Base-by-base conservation (phyloP, 2,888 invertebrate genomes). In the Morinoia aosen region DNA sequence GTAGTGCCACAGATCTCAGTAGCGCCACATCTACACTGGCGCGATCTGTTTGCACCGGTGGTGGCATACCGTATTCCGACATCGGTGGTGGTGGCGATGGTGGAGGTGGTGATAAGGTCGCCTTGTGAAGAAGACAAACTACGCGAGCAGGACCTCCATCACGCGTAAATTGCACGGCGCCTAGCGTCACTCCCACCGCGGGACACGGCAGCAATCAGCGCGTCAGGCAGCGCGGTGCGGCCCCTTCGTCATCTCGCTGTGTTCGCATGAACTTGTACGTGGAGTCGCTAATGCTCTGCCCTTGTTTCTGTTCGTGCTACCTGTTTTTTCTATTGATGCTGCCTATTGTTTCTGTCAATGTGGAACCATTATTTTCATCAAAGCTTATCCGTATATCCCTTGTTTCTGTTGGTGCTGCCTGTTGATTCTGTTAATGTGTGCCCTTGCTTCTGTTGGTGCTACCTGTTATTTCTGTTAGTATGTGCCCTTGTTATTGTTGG, bases 51-150 rank as follows among this genome's bases (percentile, higher is more conserved):
- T 76, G 25, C 7, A 76, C 25, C 33, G 76, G 25, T 25, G 76
- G 76, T 76, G 76, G 76, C 76, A 76, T 76, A 76, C 76, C 76
- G 76, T 76, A 76, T 76, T 76, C 76, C 33, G 76, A 76, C 76
- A 76, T 76, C 76, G 76, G 61, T 33, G 76, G 76, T 76, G 76
- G 76, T 76, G 76, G 76, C 25, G 76, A 33, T 76, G 76, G 33
- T 19, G 64, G 11, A 64, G 90, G 90, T 90, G 90, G 90, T 90
- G 90, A 90, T 48, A 90, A 39, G 90, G 48, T 16, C 76, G 76
- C 76, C 76, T 76, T 76, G 76, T 90, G 90, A 48, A 90, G 90
- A 90, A 90, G 90, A 90, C 90, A 90, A 90, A 48, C 90, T 39
- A 14, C 90, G n/a, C 48, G 25, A 39, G 33, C 90, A 40, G 90